Base-by-base conservation (phyloP, 2,113 vertebrate genomes). In the Triplophysa siluroides region DNA sequence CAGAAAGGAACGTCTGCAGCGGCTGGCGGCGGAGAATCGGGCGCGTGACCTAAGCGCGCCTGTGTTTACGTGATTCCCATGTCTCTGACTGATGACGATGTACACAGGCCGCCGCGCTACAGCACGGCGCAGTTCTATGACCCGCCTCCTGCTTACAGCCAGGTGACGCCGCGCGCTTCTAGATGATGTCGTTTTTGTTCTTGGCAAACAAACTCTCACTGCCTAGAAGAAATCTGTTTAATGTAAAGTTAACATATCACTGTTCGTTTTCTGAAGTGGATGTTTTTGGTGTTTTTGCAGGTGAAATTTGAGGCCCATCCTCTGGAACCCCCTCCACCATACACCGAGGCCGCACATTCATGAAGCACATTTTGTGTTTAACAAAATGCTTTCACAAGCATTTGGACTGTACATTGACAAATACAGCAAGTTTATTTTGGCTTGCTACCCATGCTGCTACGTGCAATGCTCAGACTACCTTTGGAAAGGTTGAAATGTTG, bases 71-170 rank as follows among this genome's bases (percentile, higher is more conserved):
- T 86, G 52, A 78, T 83, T 43, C 77, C 77, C 1, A 23, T 41
- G 38, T 60, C 78, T 13, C 11, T 5, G 2, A 16, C 79, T 21
- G 76, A 73, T 1, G 72, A 75, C 3, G 67, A 78, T 2, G 12
- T 41, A 2, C 8, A n/a, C 14, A n/a, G 71, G 41, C 83, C 69
- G 2, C 74, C 70, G 0, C 73, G 2, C 8, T 80, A 85, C 77
- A 76, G 78, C 68, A 21, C 38, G 1, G 26, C 58, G 0, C 29
- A 66, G 26, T 23, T 16, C 2, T 50, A 70, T 58, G n/a, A 65
- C 50, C 33, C 69, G 0, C 85, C 85, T 19, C 85, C 85, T 2
- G 4, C 82, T 11, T 87, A 87, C 13, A 24, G 73, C 9, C 83
- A 87, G 84, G 86, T 87, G 68, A 19, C 6, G 1, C 43, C 19